Evolutionary conservation across 2,888 invertebrate species (phyloP), one percentile per base, ranked within the genome.

Genomic region (Lasiommata megera): DNA sequence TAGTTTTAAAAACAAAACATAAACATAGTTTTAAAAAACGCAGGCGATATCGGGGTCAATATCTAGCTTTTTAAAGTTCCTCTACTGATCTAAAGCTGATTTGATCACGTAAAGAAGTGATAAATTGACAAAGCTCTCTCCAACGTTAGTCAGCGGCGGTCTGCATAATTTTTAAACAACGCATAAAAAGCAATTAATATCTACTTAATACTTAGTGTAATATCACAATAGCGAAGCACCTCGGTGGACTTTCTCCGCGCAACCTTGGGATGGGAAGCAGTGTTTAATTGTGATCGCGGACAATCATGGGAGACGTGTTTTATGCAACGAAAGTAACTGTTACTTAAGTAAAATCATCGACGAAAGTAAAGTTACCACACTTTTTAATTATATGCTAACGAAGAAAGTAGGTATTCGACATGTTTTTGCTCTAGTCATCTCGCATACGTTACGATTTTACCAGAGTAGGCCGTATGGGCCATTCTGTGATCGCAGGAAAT

Each of bases 241-340:
- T 55, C 58, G 54, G 55, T 58, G 65, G 61, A 73, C 74, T 75
- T 73, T 75, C 74, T 58, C 69, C 44, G 54, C 46, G 60, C 57
- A 64, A 31, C 67, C 60, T 62, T 74, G 74, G 73, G 76, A 74
- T 74, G 76, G 69, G 76, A 76, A 69, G 54, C 61, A 56, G 51
- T 58, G 3, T 12, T 48, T 67, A 64, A 67, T 67, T 70, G 65
- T 65, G 60, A 58, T 58, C 48, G 37, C 69, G 71, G 78, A 82
- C 82, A 83, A 80, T 82, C 76, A 55, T 62, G 63, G 63, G 62
- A 67, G 60, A 51, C 64, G 70, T 69, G 72, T 72, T 86, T 84
- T 84, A 84, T 83, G 84, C 79, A 87, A 87, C 61, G 84, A 84
- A 86, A 86, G 82, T 84, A 74, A 83, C 72, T 72, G 76, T 79